A percentile compares a stretch with the other conserved stretches of the same genome.
phyloP scores from a whole-genome alignment of 1,140 invertebrate species.

The Bombyx mori region DNA sequence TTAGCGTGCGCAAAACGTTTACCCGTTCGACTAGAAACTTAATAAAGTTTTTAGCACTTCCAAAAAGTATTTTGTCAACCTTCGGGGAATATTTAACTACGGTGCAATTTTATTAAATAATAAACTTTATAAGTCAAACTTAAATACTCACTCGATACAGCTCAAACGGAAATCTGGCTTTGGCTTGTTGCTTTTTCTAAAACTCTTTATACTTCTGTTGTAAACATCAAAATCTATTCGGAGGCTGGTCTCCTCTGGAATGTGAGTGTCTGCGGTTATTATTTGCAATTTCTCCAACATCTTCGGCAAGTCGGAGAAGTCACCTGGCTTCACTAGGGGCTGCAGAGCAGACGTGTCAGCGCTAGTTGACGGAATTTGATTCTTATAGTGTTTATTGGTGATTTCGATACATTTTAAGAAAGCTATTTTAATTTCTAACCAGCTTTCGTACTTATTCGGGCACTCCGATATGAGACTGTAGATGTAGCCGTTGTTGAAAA shows the following conservation, averaged over 20 bases:
- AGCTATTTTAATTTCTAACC: slow-evolving; percentile 43
- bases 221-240: slow-evolving; percentile 60
- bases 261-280: slow-evolving; percentile 28
- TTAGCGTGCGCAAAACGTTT: too few relatives aligned
- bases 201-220: slow-evolving; percentile 54
- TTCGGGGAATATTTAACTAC: too few relatives aligned
- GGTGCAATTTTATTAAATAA: too few relatives aligned
- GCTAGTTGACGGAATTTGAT: slow-evolving; percentile 4
- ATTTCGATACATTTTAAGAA: slow-evolving; percentile 46
- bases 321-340: slow-evolving; percentile 41
- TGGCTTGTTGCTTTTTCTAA: slow-evolving; percentile 49
- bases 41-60: too few relatives aligned
- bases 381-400: slow-evolving; percentile 29
- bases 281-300: slow-evolving; percentile 53
- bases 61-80: too few relatives aligned
- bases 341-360: slow-evolving; percentile 18
- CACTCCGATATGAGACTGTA: slow-evolving; percentile 42
- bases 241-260: slow-evolving; percentile 23
- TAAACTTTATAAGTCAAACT: too few relatives aligned
- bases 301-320: slow-evolving; percentile 38
- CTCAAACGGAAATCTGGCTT: slow-evolving; percentile 54
- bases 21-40: too few relatives aligned
- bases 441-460: slow-evolving; percentile 29
- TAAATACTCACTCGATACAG: slow-evolving; percentile 50
- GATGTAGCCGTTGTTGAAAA: slow-evolving; percentile 31